Conservation (phyloP, 2,888 invertebrate genomes). For the Metalampra italica region DNA sequence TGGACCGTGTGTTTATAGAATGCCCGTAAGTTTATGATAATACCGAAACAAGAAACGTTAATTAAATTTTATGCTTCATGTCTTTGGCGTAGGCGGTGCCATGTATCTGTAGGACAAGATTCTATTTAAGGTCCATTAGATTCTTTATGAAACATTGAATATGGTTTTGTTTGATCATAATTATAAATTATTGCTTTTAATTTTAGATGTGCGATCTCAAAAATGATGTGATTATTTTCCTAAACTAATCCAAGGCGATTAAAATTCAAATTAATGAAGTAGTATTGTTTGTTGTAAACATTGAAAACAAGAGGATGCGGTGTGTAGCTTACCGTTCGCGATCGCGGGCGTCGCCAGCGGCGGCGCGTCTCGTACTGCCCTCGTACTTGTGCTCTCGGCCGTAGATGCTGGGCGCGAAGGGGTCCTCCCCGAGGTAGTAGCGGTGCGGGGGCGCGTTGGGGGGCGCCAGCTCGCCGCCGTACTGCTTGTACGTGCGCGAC, state of each 20-base stretch:
- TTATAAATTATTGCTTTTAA: neutral
- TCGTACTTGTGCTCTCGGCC: constrained; percentile 92
- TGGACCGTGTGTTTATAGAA: constrained; percentile 22
- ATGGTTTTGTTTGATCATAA: neutral
- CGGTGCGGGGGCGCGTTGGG: constrained; percentile 81
- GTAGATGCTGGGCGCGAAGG: constrained; percentile 90
- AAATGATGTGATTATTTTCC: neutral
- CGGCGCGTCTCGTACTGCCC: constrained; percentile 76
- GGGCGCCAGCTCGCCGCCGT: constrained; percentile 70
- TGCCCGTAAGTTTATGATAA: constrained; percentile 54
- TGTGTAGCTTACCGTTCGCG: constrained; percentile 65
- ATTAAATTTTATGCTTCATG: constrained; percentile 50
- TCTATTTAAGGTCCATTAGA: constrained; percentile 58
- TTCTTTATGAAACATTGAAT: constrained; percentile 29
- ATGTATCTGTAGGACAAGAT: constrained; percentile 51
- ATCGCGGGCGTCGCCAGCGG: constrained; percentile 62
- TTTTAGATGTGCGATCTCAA: neutral
- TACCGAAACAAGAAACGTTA: constrained; percentile 49
- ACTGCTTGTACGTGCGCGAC: constrained; percentile 72
- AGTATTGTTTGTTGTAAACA: constrained; percentile 1
- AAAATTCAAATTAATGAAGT: neutral
- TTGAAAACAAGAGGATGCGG: constrained; percentile 5
- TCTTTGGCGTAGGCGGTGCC: constrained; percentile 49
- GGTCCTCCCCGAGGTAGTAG: constrained; percentile 92
- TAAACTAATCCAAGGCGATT: neutral